Evolutionary conservation across 1,140 invertebrate species (phyloP).

Genomic region (Brachionus plicatilis): DNA sequence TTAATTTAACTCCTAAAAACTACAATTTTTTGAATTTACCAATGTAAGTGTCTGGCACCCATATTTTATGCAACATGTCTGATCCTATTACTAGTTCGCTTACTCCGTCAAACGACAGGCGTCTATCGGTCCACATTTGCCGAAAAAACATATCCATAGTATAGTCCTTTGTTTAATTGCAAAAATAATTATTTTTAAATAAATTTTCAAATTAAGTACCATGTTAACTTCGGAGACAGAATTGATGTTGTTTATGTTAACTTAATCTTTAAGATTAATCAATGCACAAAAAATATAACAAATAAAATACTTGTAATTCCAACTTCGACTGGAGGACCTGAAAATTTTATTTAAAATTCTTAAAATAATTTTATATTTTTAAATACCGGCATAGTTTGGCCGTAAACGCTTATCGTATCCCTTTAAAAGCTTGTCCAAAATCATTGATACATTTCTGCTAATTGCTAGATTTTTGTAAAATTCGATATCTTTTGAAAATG

Average conservation of each 20-base stretch:
- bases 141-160: constrained; percentile 97
- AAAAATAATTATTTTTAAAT: constrained; percentile 38
- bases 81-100: constrained; percentile 62
- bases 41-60: constrained; percentile 82
- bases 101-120: constrained; percentile 78
- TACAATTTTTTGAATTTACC: background rate
- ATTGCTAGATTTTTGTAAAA: background rate
- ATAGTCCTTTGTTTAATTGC: constrained; percentile 70
- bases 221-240: constrained; percentile 98
- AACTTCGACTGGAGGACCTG: constrained; percentile 32
- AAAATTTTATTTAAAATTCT: background rate
- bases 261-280: background rate
- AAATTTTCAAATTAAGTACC: constrained; percentile 59
- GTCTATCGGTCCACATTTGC: constrained; percentile 92
- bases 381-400: constrained; percentile 44
- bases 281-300: background rate
- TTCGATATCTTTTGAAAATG: background rate
- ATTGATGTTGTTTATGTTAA: constrained; percentile 69
- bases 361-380: background rate
- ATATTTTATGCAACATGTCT: constrained; percentile 92
- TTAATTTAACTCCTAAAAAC: background rate
- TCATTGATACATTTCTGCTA: constrained; percentile 43
- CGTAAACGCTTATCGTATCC: constrained; percentile 45
- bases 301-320: constrained; percentile 19
- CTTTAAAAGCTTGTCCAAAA: constrained; percentile 43